Evolutionary conservation across 2,888 invertebrate species (phyloP), one percentile per base, ranked within the genome.

Genomic region (Drosophila algonquin): DNA sequence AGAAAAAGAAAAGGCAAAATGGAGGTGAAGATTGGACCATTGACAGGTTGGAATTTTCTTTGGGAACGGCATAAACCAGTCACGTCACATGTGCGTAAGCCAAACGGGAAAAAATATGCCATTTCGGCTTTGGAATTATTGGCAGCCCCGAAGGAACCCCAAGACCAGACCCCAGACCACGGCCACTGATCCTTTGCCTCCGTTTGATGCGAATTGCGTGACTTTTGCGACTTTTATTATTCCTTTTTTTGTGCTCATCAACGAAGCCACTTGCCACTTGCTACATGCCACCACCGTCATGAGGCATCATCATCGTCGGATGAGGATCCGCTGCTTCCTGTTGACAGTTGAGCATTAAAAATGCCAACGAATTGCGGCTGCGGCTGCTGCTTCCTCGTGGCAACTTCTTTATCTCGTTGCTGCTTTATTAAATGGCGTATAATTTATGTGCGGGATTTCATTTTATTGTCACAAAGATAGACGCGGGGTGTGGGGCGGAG

Each of bases 371-470:
- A 67, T 58, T 54, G 68, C 68, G 58, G 55, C 65, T 54, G 32
- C 63, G n/a, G n/a, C n/a, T 21, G 21, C 9, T 35, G 50, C 68
- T 68, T 35, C 63, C 64, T 35, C 63, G 30, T 48, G 40, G 45
- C 45, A 56, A 64, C 10, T 44, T 46, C 46, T 56, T 65, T 57
- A 65, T 65, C 57, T 65, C 48, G 44, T 35, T 14, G 9, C 10
- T 16, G 27, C 81, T 75, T 81, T 84, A 81, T 84, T 79, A 84
- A 82, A 84, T 75, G 76, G 65, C 63, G 76, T 81, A 84, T 84
- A 67, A 84, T 73, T 84, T 79, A 79, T 75, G 63, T 54, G 77
- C 24, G 70, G 67, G 73, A 80, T 77, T 79, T 72, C 30, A 46
- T 70, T 84, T 75, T 75, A 76, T 68, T 68, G 76, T 57, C 24